These are phyloP conservation scores for Anhinga anhinga DNA, from an alignment of 2,113 vertebrate genomes.

Conservation along the genomic window DNA sequence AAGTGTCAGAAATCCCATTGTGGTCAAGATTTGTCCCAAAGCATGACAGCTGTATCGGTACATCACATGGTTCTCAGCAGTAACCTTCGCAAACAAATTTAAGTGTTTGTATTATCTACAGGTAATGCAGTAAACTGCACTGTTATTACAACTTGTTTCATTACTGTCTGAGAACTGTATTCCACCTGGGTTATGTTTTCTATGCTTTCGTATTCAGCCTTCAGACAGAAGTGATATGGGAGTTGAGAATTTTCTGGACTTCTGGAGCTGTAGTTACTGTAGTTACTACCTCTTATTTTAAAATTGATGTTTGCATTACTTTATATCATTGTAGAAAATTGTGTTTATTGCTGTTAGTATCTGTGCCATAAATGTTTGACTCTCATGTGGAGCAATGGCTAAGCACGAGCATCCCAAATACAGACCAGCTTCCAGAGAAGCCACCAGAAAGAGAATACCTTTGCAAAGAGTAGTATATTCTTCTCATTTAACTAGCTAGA, in stretches of 20 bases:
- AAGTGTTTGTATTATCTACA: neutral
- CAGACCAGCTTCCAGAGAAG: neutral
- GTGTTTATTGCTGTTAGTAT: neutral
- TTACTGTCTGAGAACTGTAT: neutral
- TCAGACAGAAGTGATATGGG: neutral
- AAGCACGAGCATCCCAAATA: neutral
- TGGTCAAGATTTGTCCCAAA: neutral
- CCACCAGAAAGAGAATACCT: neutral
- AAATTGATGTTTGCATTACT: neutral
- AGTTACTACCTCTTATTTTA: neutral
- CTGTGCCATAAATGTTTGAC: neutral
- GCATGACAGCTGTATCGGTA: rapidly evolving
- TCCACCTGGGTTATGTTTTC: neutral
- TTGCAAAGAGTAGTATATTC: neutral
- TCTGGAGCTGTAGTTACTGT: neutral
- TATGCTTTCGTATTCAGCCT: rapidly evolving
- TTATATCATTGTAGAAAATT: neutral
- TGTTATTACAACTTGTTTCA: neutral
- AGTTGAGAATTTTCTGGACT: neutral
- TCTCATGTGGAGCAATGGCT: neutral
- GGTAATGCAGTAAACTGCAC: neutral
- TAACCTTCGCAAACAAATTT: neutral
- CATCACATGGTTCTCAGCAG: neutral
- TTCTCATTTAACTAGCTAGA: neutral
- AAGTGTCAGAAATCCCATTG: neutral